Percentiles rank a stretch among this genome's conserved stretches.
phyloP scores from a whole-genome alignment of 2,113 vertebrate genomes.

The Corvus cornix region DNA sequence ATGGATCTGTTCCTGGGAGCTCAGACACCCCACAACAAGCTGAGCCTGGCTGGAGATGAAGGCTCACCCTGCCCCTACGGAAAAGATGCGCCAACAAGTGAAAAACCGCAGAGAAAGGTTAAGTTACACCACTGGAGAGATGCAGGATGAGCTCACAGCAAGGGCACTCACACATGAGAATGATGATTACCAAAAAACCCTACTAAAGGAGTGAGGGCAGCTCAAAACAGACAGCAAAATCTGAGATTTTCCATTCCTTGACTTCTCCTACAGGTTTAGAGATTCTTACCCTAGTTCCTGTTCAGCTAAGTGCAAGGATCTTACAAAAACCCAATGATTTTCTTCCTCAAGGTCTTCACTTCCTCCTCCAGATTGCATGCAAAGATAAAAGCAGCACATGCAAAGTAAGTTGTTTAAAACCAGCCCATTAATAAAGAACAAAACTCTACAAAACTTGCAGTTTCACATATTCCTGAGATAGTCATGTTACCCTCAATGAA shows the following conservation, averaged over 20 bases:
- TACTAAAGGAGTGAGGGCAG: neutral
- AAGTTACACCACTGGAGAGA: neutral
- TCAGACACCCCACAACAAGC: neutral
- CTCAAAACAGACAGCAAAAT: neutral
- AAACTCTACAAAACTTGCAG: neutral
- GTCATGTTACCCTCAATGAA: neutral
- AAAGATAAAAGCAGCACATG: neutral
- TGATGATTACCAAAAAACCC: neutral
- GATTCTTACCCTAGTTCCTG: neutral
- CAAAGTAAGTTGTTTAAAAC: neutral
- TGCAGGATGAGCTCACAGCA: neutral
- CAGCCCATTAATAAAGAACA: neutral
- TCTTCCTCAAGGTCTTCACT: neutral
- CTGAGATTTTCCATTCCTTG: neutral
- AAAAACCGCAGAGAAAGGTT: neutral
- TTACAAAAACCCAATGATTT: neutral
- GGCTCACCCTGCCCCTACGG: neutral
- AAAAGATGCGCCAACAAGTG: neutral
- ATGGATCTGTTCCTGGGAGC: neutral
- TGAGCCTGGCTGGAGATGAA: neutral
- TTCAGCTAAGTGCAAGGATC: neutral
- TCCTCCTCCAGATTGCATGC: neutral
- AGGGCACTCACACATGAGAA: neutral
- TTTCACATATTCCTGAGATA: neutral
- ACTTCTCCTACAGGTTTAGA: neutral